Base-by-base conservation (phyloP, 1,140 invertebrate species). In the Meloidogyne exigua region DNA sequence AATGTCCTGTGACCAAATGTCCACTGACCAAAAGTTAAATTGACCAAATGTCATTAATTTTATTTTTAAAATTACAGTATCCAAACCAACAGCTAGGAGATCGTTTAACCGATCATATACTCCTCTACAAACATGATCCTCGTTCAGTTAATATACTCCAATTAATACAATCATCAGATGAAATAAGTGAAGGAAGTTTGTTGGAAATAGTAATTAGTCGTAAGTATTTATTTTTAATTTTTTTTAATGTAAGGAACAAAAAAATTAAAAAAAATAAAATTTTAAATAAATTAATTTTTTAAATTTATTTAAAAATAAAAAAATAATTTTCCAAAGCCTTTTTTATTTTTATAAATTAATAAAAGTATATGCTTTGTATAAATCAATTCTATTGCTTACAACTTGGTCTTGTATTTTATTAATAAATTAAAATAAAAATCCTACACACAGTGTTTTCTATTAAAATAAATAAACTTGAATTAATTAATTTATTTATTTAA, bases 121-220 rank as follows among this genome's bases (percentile, higher is more conserved):
- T 86, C 7, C 76, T 86, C n/a, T 86, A 86, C 73, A 77, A 82
- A 25, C 85, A 86, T 73, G 85, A 86, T 79, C 79, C 85, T 26
- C 82, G 86, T 26, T 87, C 86, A 11, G 80, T 86, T 36, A 86
- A 86, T 71, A 86, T 86, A 72, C 80, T 86, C 10, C 82, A 86
- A 74, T 75, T 86, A 42, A 71, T 86, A 25, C 82, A 79, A 1
- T 78, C 82, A 12, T 70, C 71, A 21, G 79, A 79, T 23, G 85
- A 86, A 66, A 70, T 86, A 23, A 77, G 44, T 15, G 85, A 86
- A 63, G 85, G 85, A 71, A 81, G 80, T 63, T 74, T 87, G n/a
- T 69, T 86, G 15, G 85, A 86, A 76, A 77, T 85, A 62, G 83
- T 86, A 26, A 83, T 86, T 68, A 80, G 81, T 65, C 80, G 85